Evolutionary conservation across 2,888 invertebrate genomes (phyloP).

Genomic region (Andrena praecox): DNA sequence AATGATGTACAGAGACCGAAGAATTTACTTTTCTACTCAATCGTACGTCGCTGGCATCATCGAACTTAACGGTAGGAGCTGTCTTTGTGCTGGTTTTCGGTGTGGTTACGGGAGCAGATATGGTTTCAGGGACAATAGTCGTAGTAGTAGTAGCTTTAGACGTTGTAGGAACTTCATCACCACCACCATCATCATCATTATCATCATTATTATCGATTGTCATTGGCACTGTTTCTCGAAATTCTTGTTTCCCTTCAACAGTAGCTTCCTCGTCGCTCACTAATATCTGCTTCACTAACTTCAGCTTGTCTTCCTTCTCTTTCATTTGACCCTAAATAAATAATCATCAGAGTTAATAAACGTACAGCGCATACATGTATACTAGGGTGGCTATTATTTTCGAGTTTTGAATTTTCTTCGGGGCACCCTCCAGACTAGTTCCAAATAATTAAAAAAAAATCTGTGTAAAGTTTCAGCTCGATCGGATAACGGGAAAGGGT

Average conservation of each 20-base stretch:
- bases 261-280: conserved; percentile 80
- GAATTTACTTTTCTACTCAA: conserved; percentile 39
- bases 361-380: too few relatives aligned
- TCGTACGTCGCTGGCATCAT: conserved; percentile 17
- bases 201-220: conserved; percentile 12
- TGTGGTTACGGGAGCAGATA: not conserved
- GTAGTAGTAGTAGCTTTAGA: not conserved
- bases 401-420: too few relatives aligned
- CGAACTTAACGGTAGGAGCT: conserved; percentile 9
- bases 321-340: conserved; percentile 86
- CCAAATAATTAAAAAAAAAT: too few relatives aligned
- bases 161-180: not conserved
- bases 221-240: conserved; percentile 19
- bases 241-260: not conserved
- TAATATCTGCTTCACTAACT: conserved; percentile 87
- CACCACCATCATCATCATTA: not conserved
- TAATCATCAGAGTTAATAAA: not conserved
- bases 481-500: too few relatives aligned
- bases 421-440: too few relatives aligned
- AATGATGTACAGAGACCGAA: not conserved
- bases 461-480: too few relatives aligned
- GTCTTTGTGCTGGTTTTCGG: not conserved
- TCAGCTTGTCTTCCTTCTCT: conserved; percentile 88
- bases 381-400: too few relatives aligned
- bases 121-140: not conserved